These are phyloP conservation scores for Sceloporus undulatus DNA, from an alignment of 2,113 vertebrate species.

Conservation along the genomic window DNA sequence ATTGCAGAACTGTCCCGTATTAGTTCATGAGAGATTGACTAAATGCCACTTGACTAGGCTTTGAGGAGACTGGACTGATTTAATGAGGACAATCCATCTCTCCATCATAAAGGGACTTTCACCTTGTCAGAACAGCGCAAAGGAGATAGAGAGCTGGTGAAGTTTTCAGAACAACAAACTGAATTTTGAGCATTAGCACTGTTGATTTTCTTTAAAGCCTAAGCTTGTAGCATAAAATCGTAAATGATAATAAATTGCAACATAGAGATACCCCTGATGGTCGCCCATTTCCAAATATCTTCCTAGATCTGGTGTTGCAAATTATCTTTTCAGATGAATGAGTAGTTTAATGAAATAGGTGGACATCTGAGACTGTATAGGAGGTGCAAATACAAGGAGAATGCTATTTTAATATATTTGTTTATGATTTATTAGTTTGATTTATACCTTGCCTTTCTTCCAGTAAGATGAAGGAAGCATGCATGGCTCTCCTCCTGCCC, in stretches of 20 bases:
- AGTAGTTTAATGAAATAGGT: not conserved
- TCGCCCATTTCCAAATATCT: too few species aligned
- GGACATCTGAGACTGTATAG: not conserved
- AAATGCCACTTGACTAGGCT: not conserved
- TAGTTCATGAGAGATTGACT: not conserved
- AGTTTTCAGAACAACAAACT: conserved; percentile 32
- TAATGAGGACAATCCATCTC: conserved; percentile 14
- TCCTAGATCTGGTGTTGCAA: too few species aligned
- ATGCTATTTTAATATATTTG: too few species aligned
- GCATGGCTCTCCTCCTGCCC: too few species aligned
- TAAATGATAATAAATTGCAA: not conserved
- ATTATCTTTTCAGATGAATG: too few species aligned
- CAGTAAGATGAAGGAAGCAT: too few species aligned
- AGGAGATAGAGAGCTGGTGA: not conserved
- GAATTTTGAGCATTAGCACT: conserved; percentile 4
- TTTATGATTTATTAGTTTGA: too few species aligned
- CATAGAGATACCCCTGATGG: too few species aligned
- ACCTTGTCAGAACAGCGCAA: conserved; percentile 27
- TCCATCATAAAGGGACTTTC: conserved; percentile 43
- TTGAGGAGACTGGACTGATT: conserved; percentile 12
- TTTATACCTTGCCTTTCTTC: too few species aligned
- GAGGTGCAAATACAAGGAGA: not conserved
- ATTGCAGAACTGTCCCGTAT: not conserved
- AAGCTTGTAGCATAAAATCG: too few species aligned
- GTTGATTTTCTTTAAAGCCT: not conserved